Conservation (phyloP, 2,797 vertebrate genomes). For the Gymnopithys bicolor region DNA sequence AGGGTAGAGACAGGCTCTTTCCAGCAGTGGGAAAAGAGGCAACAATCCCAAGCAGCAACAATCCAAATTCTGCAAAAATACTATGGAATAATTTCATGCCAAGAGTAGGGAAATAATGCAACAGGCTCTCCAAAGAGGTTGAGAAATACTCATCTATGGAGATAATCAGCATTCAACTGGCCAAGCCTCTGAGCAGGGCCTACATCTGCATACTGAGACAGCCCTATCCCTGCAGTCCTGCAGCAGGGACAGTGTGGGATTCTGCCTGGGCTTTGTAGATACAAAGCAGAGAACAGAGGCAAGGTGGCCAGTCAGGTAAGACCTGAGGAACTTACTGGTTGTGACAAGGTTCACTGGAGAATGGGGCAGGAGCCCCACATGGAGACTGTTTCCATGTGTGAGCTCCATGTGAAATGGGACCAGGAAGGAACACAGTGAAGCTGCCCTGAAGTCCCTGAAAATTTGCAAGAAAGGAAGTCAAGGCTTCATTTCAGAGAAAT, state of each 20-base stretch:
- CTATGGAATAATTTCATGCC: neutral
- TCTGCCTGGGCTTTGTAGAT: neutral
- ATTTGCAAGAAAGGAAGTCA: neutral
- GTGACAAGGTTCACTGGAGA: neutral
- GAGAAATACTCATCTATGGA: neutral
- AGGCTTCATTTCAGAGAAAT: neutral
- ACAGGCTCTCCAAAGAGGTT: neutral
- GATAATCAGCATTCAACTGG: neutral
- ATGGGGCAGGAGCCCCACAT: neutral
- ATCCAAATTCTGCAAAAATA: neutral
- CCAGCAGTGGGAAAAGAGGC: neutral
- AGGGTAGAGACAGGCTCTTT: neutral
- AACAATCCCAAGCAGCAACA: neutral
- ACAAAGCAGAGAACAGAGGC: neutral
- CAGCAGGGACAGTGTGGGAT: neutral
- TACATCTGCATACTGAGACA: neutral
- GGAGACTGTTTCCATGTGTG: neutral
- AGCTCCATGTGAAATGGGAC: neutral
- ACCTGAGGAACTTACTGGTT: rapidly evolving
- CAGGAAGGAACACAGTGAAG: neutral
- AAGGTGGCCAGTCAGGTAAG: neutral
- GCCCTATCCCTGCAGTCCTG: neutral
- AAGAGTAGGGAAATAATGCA: neutral
- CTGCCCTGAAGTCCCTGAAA: neutral
- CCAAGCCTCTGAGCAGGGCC: neutral